Conservation (phyloP, 2,888 invertebrate species). For the Drosophila mulleri region DNA sequence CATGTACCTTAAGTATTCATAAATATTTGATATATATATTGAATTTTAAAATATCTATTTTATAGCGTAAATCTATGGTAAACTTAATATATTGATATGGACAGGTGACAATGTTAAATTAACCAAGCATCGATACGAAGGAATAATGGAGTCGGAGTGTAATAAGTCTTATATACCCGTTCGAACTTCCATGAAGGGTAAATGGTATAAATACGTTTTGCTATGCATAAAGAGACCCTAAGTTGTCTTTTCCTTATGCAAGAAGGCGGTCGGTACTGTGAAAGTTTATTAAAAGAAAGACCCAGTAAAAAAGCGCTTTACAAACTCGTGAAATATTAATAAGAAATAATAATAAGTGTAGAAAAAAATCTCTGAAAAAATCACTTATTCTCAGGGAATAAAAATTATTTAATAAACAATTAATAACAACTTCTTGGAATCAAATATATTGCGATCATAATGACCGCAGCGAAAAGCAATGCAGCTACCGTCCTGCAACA, state of each 20-base stretch:
- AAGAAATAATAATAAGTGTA: not conserved
- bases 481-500: slow-evolving; percentile 55
- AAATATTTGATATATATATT: not conserved
- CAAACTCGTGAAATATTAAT: not conserved
- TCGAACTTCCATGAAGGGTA: not conserved
- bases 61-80: not conserved
- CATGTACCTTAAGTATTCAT: not conserved
- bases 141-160: not conserved
- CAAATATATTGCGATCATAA: not conserved
- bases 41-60: not conserved
- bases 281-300: not conserved
- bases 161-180: slow-evolving; percentile 5
- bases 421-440: too few species aligned
- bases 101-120: not conserved
- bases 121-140: not conserved
- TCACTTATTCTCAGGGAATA: not conserved
- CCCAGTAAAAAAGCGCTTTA: not conserved
- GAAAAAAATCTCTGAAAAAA: not conserved
- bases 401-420: not conserved
- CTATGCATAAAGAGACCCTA: slow-evolving; percentile 15
- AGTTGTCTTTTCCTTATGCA: slow-evolving; percentile 20
- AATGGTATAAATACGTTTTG: slow-evolving; percentile 22
- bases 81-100: not conserved
- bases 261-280: slow-evolving; percentile 14
- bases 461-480: slow-evolving; percentile 24